Base-by-base conservation (phyloP, 2,113 vertebrate genomes). In the Larimichthys polyactis region DNA sequence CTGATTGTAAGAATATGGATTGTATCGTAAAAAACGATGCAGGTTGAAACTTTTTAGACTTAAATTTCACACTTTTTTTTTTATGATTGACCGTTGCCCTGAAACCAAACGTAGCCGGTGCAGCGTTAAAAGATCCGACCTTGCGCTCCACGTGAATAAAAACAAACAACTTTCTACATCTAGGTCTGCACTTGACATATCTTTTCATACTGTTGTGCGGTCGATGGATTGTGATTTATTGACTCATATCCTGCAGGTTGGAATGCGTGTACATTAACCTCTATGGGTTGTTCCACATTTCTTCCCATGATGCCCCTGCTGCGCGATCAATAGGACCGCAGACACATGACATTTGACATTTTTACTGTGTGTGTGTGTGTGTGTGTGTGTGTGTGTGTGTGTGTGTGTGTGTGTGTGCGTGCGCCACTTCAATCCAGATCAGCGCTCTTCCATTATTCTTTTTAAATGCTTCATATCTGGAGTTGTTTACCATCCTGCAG, bases 261-360 rank as follows among this genome's bases (percentile, higher is more conserved):
- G 11, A 69, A 62, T 71, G 29, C 6, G 2, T 81, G 80, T 83
- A 54, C 84, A 64, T 89, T 86, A 88, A 79, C 86, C 79, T 88
- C 84, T 60, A 79, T 12, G 22, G 63, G 79, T 54, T 79, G 62
- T 54, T 73, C 43, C 67, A 32, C 5, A 48, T 49, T 67, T 77
- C 65, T 75, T 88, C 87, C 84, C 87, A 84, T 69, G 63, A 78
- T 84, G 72, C 79, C 74, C 36, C 19, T 22, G 72, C 84, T 80
- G 65, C 36, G 62, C 29, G 49, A 89, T 90, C 87, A 67, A 88
- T 87, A 62, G 8, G 68, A 71, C 64, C 3, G 16, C 74, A 76
- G 63, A 86, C 81, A 58, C 73, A 70, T 79, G 89, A 78, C 89
- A 82, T 88, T 83, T 88, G 73, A 85, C 79, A 79, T 75, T 79